Evolutionary conservation across 2,113 vertebrate genomes (phyloP).

Genomic region (Stigmatopora nigra): DNA sequence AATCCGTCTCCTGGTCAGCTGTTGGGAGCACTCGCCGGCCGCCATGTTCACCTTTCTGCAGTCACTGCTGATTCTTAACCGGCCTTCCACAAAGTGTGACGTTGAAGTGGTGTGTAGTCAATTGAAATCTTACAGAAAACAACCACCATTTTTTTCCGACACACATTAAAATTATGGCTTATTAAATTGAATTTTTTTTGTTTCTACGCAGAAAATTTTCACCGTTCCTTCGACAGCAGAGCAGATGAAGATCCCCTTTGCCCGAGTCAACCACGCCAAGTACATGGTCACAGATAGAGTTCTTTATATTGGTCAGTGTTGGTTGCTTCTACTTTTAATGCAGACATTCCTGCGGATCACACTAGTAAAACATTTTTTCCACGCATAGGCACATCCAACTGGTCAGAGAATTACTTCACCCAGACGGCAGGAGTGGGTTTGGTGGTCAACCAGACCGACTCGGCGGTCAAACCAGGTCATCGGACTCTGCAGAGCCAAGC

Average conservation of each 20-base stretch:
- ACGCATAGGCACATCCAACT: conserved; percentile 76
- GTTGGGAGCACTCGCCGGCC: conserved; percentile 69
- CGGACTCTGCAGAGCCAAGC: conserved; percentile 64
- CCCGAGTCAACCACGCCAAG: conserved; percentile 79
- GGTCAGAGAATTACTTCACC: conserved; percentile 76
- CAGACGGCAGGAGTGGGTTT: conserved; percentile 71
- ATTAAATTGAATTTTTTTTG: background rate
- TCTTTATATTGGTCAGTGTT: conserved; percentile 76
- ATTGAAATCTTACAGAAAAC: no score
- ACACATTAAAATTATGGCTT: background rate
- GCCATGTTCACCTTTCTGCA: conserved; percentile 75
- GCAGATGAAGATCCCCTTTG: conserved; percentile 67
- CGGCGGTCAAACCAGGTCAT: conserved; percentile 27
- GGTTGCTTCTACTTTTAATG: background rate
- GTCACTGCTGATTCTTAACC: conserved; percentile 66
- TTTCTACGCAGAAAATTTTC: conserved; percentile 69
- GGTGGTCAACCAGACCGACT: conserved; percentile 73
- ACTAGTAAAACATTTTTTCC: background rate
- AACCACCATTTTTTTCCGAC: background rate
- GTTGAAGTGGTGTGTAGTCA: conserved; percentile 63
- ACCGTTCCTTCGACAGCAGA: conserved; percentile 60
- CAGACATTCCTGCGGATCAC: no score
- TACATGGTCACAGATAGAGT: conserved; percentile 79
- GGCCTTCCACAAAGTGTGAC: conserved; percentile 55
- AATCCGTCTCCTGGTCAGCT: conserved; percentile 75